Evolutionary conservation across 2,113 vertebrate species (phyloP).

Genomic region (Rhipidura dahli): DNA sequence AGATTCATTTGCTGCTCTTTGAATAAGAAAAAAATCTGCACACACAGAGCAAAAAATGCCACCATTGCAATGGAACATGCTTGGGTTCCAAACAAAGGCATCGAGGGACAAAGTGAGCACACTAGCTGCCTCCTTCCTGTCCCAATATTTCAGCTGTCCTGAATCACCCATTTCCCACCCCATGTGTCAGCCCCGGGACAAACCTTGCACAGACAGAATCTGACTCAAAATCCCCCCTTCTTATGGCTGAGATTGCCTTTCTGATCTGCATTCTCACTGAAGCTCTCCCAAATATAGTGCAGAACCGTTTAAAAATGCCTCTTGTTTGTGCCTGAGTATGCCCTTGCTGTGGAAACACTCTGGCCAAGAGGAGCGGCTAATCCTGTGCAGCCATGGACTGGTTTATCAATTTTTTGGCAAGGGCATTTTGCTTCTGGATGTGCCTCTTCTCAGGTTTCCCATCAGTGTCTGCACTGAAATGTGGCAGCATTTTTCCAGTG

Average conservation of each 20-base stretch:
- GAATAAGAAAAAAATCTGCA: neutral
- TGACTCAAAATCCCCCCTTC: neutral
- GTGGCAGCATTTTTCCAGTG: neutral
- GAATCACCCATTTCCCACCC: neutral
- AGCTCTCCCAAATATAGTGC: neutral
- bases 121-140: neutral
- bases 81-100: neutral
- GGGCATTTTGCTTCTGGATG: neutral
- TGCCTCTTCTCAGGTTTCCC: neutral
- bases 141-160: neutral
- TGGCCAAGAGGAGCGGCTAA: neutral
- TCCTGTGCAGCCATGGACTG: neutral
- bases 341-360: neutral
- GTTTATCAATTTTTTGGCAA: neutral
- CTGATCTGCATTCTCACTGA: neutral
- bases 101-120: neutral
- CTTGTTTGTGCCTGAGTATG: neutral
- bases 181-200: neutral
- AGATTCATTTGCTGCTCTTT: neutral
- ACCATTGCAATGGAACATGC: neutral
- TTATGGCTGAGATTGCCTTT: neutral
- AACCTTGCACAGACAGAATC: neutral
- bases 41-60: neutral
- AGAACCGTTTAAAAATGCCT: neutral
- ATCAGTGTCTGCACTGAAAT: neutral